Evolutionary conservation across 2,888 invertebrate species (phyloP), one percentile per base, ranked within the genome.

Genomic region (Oasisia sp.): DNA sequence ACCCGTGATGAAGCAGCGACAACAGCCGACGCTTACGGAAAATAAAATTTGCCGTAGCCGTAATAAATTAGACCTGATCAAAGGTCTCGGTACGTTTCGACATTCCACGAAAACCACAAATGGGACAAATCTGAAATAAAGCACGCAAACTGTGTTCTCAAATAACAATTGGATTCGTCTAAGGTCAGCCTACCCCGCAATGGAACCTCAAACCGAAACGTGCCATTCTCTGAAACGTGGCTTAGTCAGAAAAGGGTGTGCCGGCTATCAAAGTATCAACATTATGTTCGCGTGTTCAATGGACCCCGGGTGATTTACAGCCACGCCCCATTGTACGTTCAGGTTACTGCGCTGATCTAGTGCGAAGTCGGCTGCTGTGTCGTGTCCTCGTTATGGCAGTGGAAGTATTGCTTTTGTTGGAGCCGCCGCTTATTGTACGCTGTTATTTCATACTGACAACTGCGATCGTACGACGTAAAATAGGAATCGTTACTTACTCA

Each of bases 401-500:
- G 27, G 74, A n/a, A 74, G 7, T 74, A 27, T 27, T 74, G 14
- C 27, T 19, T 50, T 50, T 50, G 50, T 50, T 50, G 0, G 50
- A 5, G 50, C 9, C 9, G 14, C 14, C 9, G 14, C 50, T 50
- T 50, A 50, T 12, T 50, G 50, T 38, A 38, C 50, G 74, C 27
- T 7, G 0, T 27, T 74, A 19, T 27, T 27, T 74, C 27, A 5
- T 74, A 74, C n/a, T 27, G 74, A 74, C 32, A 92, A 32, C 32
- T 91, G 50, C 32, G 11, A 32, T 14, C 32, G 90, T 32, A 90
- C 45, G 56, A 90, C 56, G 92, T 90, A 90, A 90, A 92, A 92
- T 32, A 38, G 91, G 32, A 91, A 90, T 32, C 92, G 58, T 32
- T 38, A 38, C 38, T 38, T 38, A 38, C 38, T 38, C 38, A 38